Evolutionary conservation across 1,140 invertebrate species (phyloP).

Genomic region (Rhynchophorus ferrugineus): DNA sequence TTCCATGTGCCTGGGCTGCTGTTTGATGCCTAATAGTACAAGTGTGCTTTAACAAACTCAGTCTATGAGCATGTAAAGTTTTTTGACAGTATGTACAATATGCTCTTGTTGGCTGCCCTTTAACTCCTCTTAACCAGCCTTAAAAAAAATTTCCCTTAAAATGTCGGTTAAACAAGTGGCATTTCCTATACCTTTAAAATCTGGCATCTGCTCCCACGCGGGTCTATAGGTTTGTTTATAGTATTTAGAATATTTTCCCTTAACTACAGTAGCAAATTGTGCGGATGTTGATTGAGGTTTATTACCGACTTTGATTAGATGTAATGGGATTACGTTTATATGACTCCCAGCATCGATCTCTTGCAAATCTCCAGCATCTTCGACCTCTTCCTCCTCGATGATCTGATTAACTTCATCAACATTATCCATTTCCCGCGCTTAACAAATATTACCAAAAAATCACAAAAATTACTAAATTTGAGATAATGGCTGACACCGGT

Average conservation of each 20-base stretch:
- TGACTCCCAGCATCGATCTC: constrained; percentile 1
- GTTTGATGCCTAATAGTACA: constrained; percentile 52
- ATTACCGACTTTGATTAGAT: not conserved
- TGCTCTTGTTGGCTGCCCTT: constrained; percentile 46
- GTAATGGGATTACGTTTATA: not conserved
- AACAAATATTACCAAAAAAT: constrained; percentile 8
- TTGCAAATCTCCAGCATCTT: constrained; percentile 5
- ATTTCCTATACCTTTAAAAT: constrained; percentile 48
- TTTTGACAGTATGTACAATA: constrained; percentile 52
- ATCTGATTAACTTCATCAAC: constrained; percentile 4
- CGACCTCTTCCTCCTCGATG: constrained; percentile 1
- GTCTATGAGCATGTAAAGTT: constrained; percentile 51
- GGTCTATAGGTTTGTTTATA: constrained; percentile 52
- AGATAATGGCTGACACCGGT: not conserved
- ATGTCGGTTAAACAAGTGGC: not conserved
- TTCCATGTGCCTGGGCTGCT: constrained; percentile 39
- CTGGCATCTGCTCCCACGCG: constrained; percentile 50
- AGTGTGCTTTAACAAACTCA: constrained; percentile 52
- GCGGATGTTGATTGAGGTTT: not conserved
- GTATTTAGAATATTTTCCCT: constrained; percentile 31
- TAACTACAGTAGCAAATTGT: constrained; percentile 6
- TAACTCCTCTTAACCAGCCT: constrained; percentile 51
- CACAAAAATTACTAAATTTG: constrained; percentile 1
- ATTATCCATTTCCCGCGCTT: constrained; percentile 10
- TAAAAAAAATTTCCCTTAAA: constrained; percentile 14